Conservation (phyloP, 2,113 vertebrate genomes). For the Marcusenius ussheri region DNA sequence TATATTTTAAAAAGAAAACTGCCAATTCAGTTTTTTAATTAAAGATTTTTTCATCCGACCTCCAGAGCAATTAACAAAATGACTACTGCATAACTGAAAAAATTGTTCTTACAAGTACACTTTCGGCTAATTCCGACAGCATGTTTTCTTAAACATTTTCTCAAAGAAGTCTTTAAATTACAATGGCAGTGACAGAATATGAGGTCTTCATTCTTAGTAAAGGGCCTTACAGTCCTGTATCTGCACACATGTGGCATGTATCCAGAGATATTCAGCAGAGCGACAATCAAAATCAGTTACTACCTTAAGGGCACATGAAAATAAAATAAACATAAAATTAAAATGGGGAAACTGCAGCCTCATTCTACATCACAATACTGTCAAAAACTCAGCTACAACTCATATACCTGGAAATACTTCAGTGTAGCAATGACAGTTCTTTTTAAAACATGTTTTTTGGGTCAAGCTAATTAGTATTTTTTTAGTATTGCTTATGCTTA, state of each 20-base stretch:
- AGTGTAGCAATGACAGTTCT: neutral
- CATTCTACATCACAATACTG: neutral
- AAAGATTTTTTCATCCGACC: neutral
- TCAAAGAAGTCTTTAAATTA: neutral
- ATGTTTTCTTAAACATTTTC: neutral
- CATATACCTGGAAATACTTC: neutral
- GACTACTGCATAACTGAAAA: neutral
- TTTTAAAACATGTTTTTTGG: neutral
- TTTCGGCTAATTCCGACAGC: neutral
- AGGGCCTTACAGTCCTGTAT: neutral
- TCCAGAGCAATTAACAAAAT: neutral
- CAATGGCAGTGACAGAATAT: neutral
- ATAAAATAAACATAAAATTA: neutral
- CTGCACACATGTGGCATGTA: neutral
- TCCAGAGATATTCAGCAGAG: neutral
- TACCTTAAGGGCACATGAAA: neutral
- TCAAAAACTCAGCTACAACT: neutral
- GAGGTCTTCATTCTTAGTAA: neutral
- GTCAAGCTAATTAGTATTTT: neutral
- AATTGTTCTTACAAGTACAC: neutral
- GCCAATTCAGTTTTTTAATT: neutral
- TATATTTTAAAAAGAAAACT: neutral
- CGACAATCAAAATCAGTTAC: neutral
- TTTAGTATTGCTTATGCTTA: neutral
- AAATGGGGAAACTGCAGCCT: neutral